A percentile compares a stretch with the other conserved stretches of the same genome.
Evolutionary conservation across 2,797 vertebrate genomes (phyloP).

Genomic region (Adrianichthys oophorus): DNA sequence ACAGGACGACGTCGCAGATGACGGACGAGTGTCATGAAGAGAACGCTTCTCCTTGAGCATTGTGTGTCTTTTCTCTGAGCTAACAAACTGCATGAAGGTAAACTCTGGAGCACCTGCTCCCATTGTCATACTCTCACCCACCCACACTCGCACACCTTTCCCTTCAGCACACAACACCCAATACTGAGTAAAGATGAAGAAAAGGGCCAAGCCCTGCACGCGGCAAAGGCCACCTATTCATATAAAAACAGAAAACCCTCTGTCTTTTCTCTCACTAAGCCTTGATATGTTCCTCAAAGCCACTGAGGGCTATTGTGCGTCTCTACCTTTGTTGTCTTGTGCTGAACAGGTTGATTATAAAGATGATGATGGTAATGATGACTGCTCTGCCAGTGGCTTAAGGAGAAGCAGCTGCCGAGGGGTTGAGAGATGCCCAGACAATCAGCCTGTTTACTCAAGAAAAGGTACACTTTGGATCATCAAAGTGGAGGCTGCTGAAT

Average conservation of each 20-base stretch:
- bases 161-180: conserved; percentile 83
- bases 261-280: conserved; percentile 72
- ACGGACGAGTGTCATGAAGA: conserved; percentile 44
- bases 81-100: conserved; percentile 69
- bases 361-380: conserved; percentile 64
- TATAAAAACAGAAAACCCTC: conserved; percentile 61
- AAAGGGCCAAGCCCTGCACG: conserved; percentile 73
- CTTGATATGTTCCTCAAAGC: conserved; percentile 77
- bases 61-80: conserved; percentile 62
- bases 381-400: conserved; percentile 57
- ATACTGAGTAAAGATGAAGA: conserved; percentile 84
- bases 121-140: conserved; percentile 64
- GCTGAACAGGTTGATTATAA: conserved; percentile 68
- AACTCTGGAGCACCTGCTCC: conserved; percentile 72
- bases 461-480: conserved; percentile 65
- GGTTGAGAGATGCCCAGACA: conserved; percentile 67
- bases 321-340: conserved; percentile 67
- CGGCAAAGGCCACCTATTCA: conserved; percentile 73
- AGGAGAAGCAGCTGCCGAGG: conserved; percentile 75
- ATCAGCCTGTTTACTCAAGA: conserved; percentile 74
- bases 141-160: conserved; percentile 70
- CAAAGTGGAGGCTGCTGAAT: conserved; percentile 67
- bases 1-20: conserved; percentile 34
- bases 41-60: conserved; percentile 58
- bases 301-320: conserved; percentile 60